A percentile compares a stretch with the other conserved stretches of the same genome.
These are phyloP conservation scores for Chrysomela aeneicollis DNA, from an alignment of 2,888 invertebrate species.

Conservation along the genomic window DNA sequence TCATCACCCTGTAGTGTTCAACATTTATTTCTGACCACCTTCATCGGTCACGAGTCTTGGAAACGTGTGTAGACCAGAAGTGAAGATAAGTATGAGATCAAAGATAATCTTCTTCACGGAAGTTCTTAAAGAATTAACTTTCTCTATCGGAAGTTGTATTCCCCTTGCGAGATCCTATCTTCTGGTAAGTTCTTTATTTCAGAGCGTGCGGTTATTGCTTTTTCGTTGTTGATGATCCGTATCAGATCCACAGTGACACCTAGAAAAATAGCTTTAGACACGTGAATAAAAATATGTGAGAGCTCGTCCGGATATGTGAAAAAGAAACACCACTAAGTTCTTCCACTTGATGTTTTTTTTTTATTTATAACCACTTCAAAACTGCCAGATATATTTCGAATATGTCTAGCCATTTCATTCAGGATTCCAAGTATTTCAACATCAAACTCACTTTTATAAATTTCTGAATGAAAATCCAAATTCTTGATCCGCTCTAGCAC, in stretches of 20 bases:
- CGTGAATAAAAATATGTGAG: background rate
- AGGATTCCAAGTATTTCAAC: too few relatives aligned
- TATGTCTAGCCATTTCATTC: too few relatives aligned
- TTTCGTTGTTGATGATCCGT: conserved; percentile 23
- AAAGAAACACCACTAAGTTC: too few relatives aligned
- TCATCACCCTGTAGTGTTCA: too few relatives aligned
- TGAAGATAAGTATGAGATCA: conserved; percentile 31
- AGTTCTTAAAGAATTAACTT: conserved; percentile 46
- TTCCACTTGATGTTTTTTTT: too few relatives aligned
- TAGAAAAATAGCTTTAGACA: conserved; percentile 11
- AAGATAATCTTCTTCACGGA: conserved; percentile 44
- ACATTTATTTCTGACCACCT: too few relatives aligned
- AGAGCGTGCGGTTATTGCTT: conserved; percentile 22
- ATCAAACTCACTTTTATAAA: too few relatives aligned
- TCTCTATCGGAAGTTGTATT: conserved; percentile 42
- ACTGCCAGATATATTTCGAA: too few relatives aligned
- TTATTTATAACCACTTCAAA: too few relatives aligned
- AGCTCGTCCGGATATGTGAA: too few relatives aligned
- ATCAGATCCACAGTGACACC: conserved; percentile 22
- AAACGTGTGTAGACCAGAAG: conserved; percentile 1
- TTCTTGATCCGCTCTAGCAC: too few relatives aligned
- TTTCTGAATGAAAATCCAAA: too few relatives aligned
- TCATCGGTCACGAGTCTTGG: conserved; percentile 5
- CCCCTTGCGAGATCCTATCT: conserved; percentile 33
- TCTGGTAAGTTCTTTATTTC: conserved; percentile 25